Base-by-base conservation (phyloP, 23 tunicate species). In the Corella eumyota region DNA sequence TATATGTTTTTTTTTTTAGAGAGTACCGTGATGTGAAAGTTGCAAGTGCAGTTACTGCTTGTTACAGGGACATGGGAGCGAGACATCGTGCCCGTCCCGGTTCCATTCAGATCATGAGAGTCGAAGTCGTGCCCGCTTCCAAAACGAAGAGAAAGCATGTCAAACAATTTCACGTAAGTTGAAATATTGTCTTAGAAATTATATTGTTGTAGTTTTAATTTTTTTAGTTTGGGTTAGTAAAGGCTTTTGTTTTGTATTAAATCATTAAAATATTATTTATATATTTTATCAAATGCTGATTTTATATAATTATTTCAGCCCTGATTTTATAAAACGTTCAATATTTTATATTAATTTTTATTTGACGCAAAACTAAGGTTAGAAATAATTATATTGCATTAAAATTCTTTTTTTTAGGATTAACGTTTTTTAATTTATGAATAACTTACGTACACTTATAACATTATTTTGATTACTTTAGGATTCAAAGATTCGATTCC, bases 31-130 rank as follows among this genome's bases (percentile, higher is more conserved):
- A 90, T 46, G 80, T 72, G 35, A 80, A 90, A 70, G 90, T 81
- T 4, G 97, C 97, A 9, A 72, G 83, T 51, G 97, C 97, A 1
- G 97, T 90, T 32, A 90, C 97, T 11, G 62, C 85, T 34, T 90
- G 97, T 50, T 90, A 90, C 75, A 62, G 97, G 27, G 97, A 90
- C 70, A 90, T 90, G 97, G 97, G 78, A 26, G 97, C 97, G 25
- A 56, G 97, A 2, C 97, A 90, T 58, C 53, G 97, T 66, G 97
- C 97, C 27, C 32, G 97, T 48, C 81, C 97, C 40, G 91, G 97
- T 11, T 80, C 91, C 37, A 84, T 90, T 73, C 97, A 90, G 51
- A 90, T 90, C 70, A 73, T 90, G 90, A 58, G 78, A 28, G 97
- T 88, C 34, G 81, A 88, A 54, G 79, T 72, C 61, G 81, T 88